Percentiles rank a stretch among this genome's conserved stretches.
These are phyloP conservation scores for Notospermus geniculatus DNA, from an alignment of 1,140 invertebrate species.

Conservation along the genomic window DNA sequence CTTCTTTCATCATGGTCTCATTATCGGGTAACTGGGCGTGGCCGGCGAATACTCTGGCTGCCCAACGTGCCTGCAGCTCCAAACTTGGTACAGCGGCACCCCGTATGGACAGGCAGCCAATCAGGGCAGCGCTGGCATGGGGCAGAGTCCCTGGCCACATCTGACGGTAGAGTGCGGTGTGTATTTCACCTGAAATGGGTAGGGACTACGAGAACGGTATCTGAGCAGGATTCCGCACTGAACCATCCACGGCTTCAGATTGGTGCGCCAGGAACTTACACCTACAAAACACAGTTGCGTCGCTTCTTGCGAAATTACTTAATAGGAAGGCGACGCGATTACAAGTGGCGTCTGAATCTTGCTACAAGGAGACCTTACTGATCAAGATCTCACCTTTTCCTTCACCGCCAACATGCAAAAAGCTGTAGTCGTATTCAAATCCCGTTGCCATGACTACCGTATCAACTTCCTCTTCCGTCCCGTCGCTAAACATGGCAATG, in stretches of 20 bases:
- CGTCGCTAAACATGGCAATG: constrained; percentile 14
- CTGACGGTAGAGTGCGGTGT: constrained; percentile 17
- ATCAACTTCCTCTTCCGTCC: constrained; percentile 12
- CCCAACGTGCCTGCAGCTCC: constrained; percentile 22
- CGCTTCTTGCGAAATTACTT: too few relatives aligned
- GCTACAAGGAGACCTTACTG: too few relatives aligned
- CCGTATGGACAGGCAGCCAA: constrained; percentile 10
- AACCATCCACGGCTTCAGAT: too few relatives aligned
- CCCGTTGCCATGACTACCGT: constrained; percentile 20
- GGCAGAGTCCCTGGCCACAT: constrained; percentile 13
- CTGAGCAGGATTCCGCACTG: too few relatives aligned
- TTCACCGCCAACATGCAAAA: not conserved
- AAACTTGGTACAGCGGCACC: constrained; percentile 16
- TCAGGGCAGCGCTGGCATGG: constrained; percentile 14
- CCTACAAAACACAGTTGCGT: too few relatives aligned
- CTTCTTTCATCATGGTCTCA: constrained; percentile 35
- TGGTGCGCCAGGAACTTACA: too few relatives aligned
- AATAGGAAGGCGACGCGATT: too few relatives aligned
- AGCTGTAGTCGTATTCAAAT: constrained; percentile 15
- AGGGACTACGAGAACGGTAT: too few relatives aligned
- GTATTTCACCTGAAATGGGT: too few relatives aligned
- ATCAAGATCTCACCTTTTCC: too few relatives aligned
- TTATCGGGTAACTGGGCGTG: constrained; percentile 7
- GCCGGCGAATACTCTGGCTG: constrained; percentile 15
- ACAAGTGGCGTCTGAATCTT: too few relatives aligned